Conservation (phyloP, 2,888 invertebrate genomes). For the Cephus pygmeus region DNA sequence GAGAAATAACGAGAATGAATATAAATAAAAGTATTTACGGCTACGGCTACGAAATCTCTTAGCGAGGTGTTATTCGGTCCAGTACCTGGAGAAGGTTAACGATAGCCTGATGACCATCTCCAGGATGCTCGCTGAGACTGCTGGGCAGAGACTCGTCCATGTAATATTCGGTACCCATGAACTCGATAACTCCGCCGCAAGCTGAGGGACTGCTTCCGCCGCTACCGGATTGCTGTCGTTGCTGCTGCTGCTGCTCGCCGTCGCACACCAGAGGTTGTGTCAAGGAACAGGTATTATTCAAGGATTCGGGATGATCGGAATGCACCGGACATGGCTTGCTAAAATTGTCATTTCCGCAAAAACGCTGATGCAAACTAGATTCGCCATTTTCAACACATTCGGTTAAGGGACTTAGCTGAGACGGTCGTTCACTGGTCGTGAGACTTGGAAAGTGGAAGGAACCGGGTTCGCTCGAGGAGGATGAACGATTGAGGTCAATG, state of each 20-base stretch:
- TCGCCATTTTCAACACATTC: conserved; percentile 51
- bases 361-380: conserved; percentile 22
- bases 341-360: conserved; percentile 5
- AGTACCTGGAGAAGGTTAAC: conserved; percentile 66
- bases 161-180: conserved; percentile 85
- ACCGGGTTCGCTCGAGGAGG: conserved; percentile 53
- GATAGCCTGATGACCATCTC: conserved; percentile 66
- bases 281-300: conserved; percentile 24
- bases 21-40: conserved; percentile 40
- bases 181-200: conserved; percentile 70
- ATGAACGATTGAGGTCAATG: conserved; percentile 41
- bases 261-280: conserved; percentile 56
- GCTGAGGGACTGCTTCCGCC: conserved; percentile 62
- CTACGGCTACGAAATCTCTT: conserved; percentile 53
- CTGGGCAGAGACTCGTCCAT: conserved; percentile 90
- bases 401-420: conserved; percentile 54
- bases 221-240: conserved; percentile 58
- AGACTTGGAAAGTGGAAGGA: conserved; percentile 54
- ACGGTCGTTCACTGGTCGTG: conserved; percentile 44
- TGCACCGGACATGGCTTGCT: conserved; percentile 12
- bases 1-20: conserved; percentile 25
- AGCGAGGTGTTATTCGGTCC: conserved; percentile 57
- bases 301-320: conserved; percentile 26
- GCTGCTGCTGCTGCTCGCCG: conserved; percentile 63
- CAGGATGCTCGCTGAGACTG: conserved; percentile 79